Conservation (phyloP, 2,888 invertebrate genomes). For the Anaspis maculata region DNA sequence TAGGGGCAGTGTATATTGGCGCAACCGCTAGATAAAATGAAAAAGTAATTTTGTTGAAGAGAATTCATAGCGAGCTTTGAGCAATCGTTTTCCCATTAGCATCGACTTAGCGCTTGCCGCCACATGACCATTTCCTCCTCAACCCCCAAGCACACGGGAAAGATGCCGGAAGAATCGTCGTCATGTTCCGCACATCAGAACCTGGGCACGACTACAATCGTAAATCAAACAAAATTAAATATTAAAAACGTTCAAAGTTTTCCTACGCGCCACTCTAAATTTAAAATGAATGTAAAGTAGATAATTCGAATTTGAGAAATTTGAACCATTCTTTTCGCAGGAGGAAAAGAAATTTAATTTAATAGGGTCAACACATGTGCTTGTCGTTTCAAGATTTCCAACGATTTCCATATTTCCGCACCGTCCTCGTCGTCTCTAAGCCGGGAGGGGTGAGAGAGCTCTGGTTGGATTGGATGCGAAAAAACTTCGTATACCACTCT, state of each 20-base stretch:
- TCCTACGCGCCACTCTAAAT: constrained; percentile 41
- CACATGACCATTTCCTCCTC: constrained; percentile 30
- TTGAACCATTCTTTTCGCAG: constrained; percentile 41
- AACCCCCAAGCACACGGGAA: constrained; percentile 15
- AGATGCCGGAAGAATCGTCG: constrained; percentile 12
- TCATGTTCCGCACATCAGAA: constrained; percentile 24
- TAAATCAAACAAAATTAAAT: constrained; percentile 46
- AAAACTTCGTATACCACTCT: constrained; percentile 10
- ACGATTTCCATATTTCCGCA: constrained; percentile 35
- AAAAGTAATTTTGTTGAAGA: constrained; percentile 43
- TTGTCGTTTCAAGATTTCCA: constrained; percentile 41
- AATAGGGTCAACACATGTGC: constrained; percentile 43
- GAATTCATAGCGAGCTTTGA: constrained; percentile 41
- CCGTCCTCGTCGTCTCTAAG: constrained; percentile 17
- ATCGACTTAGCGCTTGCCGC: constrained; percentile 40
- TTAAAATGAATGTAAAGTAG: constrained; percentile 46
- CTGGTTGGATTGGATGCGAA: constrained; percentile 12
- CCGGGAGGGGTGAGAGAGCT: constrained; percentile 6
- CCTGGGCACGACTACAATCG: constrained; percentile 40
- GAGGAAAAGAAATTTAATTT: constrained; percentile 43
- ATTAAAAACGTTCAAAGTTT: constrained; percentile 44
- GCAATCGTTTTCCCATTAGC: constrained; percentile 42
- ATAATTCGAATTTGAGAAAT: constrained; percentile 46
- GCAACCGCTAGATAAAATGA: constrained; percentile 38
- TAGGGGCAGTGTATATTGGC: constrained; percentile 25